These are phyloP conservation scores for Acinonyx jubatus DNA, from an alignment of 2,113 vertebrate genomes.

Conservation along the genomic window DNA sequence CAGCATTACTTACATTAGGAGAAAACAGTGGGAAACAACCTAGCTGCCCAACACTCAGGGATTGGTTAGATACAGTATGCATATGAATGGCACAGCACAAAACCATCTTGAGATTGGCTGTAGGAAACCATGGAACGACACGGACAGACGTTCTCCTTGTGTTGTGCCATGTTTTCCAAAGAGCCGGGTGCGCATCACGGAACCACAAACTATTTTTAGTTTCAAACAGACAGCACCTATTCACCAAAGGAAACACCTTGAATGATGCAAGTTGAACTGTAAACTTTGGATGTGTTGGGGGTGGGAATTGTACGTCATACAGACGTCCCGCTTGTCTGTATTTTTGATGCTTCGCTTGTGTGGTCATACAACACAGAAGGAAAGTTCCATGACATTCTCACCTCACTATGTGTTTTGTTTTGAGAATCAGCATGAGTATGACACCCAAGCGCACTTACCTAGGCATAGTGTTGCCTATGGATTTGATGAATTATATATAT, in stretches of 20 bases:
- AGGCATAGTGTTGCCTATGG: background rate
- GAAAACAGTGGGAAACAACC: background rate
- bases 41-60: background rate
- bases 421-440: background rate
- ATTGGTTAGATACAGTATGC: fast-evolving
- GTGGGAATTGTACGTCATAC: fast-evolving
- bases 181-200: background rate
- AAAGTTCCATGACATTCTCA: background rate
- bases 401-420: background rate
- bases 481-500: background rate
- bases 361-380: background rate
- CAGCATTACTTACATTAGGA: no score
- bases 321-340: fast-evolving
- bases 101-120: background rate
- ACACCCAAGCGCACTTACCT: no score
- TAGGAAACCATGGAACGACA: background rate
- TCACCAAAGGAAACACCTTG: background rate
- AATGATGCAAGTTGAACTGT: background rate
- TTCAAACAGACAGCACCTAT: background rate
- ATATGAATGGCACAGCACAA: background rate
- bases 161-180: background rate
- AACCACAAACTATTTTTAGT: background rate
- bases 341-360: background rate
- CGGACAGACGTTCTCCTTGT: fast-evolving
- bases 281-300: background rate